Conservation (phyloP, 2,888 invertebrate species). For the Eucera pruinosa region DNA sequence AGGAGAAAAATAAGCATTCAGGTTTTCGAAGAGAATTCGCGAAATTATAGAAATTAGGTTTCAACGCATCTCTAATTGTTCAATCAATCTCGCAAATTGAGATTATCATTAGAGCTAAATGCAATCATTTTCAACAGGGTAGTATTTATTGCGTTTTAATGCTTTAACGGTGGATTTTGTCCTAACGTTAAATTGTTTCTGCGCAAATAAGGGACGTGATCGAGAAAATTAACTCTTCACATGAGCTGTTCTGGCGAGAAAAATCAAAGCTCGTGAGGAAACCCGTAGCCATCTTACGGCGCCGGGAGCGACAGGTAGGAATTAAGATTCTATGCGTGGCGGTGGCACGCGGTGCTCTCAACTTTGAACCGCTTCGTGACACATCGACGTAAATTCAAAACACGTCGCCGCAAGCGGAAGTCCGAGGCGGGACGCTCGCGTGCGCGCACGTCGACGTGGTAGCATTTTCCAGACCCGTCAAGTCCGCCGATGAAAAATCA, state of each 20-base stretch:
- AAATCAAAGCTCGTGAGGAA: constrained; percentile 21
- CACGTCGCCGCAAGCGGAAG: constrained; percentile 65
- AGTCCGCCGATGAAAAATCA: constrained; percentile 56
- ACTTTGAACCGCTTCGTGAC: constrained; percentile 65
- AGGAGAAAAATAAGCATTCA: no score
- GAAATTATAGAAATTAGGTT: no score
- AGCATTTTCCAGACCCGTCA: constrained; percentile 57
- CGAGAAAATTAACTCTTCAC: constrained; percentile 7
- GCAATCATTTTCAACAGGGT: no score
- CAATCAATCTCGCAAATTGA: no score
- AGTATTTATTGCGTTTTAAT: no score
- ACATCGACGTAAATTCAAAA: constrained; percentile 65
- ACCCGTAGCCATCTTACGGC: constrained; percentile 14
- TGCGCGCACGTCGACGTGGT: constrained; percentile 49
- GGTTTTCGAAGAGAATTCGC: no score
- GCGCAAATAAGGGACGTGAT: not conserved
- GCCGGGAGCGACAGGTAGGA: constrained; percentile 46
- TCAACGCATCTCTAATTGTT: no score
- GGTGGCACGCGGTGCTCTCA: constrained; percentile 49
- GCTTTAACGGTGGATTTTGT: not conserved
- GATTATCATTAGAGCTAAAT: no score
- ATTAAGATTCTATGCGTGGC: constrained; percentile 58
- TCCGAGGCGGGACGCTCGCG: constrained; percentile 52
- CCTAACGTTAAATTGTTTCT: not conserved
- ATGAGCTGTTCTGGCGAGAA: constrained; percentile 6